phyloP scores from a whole-genome alignment of 2,888 invertebrate genomes.

The Dicyrtoma fusca region DNA sequence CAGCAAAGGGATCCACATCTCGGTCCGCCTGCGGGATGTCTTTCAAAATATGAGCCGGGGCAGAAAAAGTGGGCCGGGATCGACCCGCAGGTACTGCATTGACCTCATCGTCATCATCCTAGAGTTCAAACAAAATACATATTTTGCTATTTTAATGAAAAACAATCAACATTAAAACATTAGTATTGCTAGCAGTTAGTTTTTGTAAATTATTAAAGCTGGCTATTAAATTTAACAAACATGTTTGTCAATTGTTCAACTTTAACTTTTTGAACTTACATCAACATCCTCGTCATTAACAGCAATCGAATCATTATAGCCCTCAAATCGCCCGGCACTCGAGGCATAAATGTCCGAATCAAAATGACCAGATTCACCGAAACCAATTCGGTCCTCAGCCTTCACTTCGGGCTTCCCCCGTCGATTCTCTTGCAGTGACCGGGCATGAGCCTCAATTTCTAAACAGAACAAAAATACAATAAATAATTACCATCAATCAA shows the following conservation, averaged over 20 bases:
- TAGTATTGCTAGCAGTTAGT: too few relatives aligned
- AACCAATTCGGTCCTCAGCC: conserved; percentile 76
- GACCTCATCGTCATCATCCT: conserved; percentile 86
- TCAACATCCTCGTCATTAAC: conserved; percentile 96
- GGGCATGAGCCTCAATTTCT: conserved; percentile 95
- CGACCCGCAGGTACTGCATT: conserved; percentile 61
- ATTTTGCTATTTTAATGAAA: too few relatives aligned
- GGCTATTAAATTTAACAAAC: too few relatives aligned
- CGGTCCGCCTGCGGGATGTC: conserved; percentile 90
- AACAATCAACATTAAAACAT: too few relatives aligned
- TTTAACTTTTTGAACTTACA: too few relatives aligned
- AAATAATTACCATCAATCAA: conserved; percentile 61
- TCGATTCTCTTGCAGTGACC: conserved; percentile 86
- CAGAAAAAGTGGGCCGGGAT: conserved; percentile 78
- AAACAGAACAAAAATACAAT: conserved; percentile 57
- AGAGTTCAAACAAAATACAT: too few relatives aligned
- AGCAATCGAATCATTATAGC: conserved; percentile 94
- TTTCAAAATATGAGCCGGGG: conserved; percentile 84
- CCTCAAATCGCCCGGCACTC: conserved; percentile 81
- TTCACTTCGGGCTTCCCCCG: conserved; percentile 64
- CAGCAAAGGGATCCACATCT: conserved; percentile 93
- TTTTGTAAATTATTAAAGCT: neutral
- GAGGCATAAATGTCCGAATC: conserved; percentile 91
- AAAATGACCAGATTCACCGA: conserved; percentile 79
- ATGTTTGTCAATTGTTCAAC: too few relatives aligned